Evolutionary conservation across 2,797 vertebrate species (phyloP), one percentile per base, ranked within the genome.

Genomic region (Hypotaenidia philippensis): DNA sequence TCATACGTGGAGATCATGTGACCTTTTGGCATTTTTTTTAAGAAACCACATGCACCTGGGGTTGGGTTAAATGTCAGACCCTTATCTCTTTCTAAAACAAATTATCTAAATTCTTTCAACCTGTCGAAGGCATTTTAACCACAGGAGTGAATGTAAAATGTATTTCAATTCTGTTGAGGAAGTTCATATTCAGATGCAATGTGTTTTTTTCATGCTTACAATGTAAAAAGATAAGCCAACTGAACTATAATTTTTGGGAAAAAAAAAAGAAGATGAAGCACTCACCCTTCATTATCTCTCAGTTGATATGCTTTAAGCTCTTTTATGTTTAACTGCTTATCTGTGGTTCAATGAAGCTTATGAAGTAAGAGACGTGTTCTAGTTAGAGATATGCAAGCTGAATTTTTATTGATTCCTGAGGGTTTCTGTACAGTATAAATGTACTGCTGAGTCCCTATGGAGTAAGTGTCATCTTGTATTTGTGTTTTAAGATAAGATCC

Each of bases 21-120:
- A 98, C 96, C 96, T 97, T 94, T 87, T 98, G 98, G 98, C 98
- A 98, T 99, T 98, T 98, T 98, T 36, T 36, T 98, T 97, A 98
- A 98, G 97, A 99, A 99, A 99, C 98, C 99, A 97, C 98, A 98
- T 94, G 98, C 99, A 99, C 98, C 99, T 99, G 99, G 98, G 98
- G 95, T 96, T 97, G 98, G 97, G 98, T 98, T 98, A 99, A 98
- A 99, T 99, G 98, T 99, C 98, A 98, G 96, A 87, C 95, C 96
- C 89, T 98, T 98, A 98, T 98, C 98, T 97, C 79, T 96, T 81
- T 71, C 96, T 98, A 93, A 98, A 98, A 97, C 96, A 97, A 97
- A 94, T 97, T 88, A 97, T 97, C 97, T 97, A 63, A 96, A 94
- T 97, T 96, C 97, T 98, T 97, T 98, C 97, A 98, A 94, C 97